These are phyloP conservation scores for Lepidostoma basale DNA, from an alignment of 1,140 invertebrate species.

Conservation along the genomic window DNA sequence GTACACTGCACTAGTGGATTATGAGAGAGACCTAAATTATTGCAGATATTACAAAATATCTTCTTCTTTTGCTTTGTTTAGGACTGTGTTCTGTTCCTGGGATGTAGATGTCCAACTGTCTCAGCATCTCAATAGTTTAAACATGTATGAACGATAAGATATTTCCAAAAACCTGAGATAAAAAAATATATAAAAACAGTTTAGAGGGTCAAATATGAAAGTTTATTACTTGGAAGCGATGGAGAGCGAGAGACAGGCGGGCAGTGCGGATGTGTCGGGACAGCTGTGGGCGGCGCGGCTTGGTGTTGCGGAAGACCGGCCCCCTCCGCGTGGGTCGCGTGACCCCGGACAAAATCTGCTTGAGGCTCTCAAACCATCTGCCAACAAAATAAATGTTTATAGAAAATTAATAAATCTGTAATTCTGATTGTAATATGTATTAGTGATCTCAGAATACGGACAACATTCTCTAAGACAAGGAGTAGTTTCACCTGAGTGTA, in stretches of 20 bases:
- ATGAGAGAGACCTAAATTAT: too few relatives aligned
- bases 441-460: not conserved
- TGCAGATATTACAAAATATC: too few relatives aligned
- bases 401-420: not conserved
- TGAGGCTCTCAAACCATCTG: constrained; percentile 94
- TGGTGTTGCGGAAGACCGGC: constrained; percentile 81
- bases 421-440: not conserved
- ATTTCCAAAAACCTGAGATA: too few relatives aligned
- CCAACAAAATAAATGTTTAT: constrained; percentile 1
- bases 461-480: not conserved
- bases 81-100: too few relatives aligned
- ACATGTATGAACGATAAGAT: too few relatives aligned
- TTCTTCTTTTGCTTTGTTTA: too few relatives aligned
- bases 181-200: too few relatives aligned
- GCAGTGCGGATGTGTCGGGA: constrained; percentile 92
- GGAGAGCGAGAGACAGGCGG: constrained; percentile 82
- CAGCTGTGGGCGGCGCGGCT: constrained; percentile 86
- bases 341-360: constrained; percentile 93
- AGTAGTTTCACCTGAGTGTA: constrained; percentile 70
- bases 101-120: too few relatives aligned
- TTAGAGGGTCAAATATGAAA: too few relatives aligned
- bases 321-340: constrained; percentile 93
- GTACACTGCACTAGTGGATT: too few relatives aligned
- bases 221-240: constrained; percentile 91
- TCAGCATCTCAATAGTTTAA: too few relatives aligned